phyloP scores from a whole-genome alignment of 2,888 invertebrate species.

The Lycophotia porphyrea region DNA sequence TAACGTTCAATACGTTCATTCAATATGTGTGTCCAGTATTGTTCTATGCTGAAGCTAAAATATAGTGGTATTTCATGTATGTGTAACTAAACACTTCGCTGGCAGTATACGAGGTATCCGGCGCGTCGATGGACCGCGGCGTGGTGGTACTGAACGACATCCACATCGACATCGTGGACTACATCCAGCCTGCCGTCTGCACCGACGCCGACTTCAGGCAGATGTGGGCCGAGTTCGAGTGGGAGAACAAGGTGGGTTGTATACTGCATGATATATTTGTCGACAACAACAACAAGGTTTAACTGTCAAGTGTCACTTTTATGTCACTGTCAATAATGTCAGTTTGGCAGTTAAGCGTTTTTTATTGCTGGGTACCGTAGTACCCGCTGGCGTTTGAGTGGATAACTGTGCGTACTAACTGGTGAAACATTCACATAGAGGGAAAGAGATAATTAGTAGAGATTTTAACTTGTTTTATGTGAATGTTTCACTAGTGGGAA shows the following conservation, averaged over 20 bases:
- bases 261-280: no score
- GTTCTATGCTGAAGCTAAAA: not conserved
- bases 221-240: slow-evolving; percentile 99
- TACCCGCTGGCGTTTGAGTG: no score
- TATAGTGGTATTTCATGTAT: not conserved
- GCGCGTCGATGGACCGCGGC: slow-evolving; percentile 97
- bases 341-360: no score
- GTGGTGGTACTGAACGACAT: slow-evolving; percentile 99
- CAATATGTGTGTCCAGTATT: not conserved
- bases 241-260: slow-evolving; percentile 98
- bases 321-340: no score
- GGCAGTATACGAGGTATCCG: slow-evolving; percentile 98
- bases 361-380: no score
- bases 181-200: slow-evolving; percentile 98
- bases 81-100: not conserved
- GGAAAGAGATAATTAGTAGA: no score
- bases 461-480: no score
- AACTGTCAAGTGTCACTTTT: no score
- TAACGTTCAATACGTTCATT: not conserved
- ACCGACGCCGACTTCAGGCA: slow-evolving; percentile 98
- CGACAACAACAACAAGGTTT: no score
- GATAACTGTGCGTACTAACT: no score
- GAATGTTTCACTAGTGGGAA: no score
- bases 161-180: slow-evolving; percentile 99
- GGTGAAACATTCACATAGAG: no score